Percentiles rank a stretch among this genome's conserved stretches.
These are phyloP conservation scores for Cantharis flavilabris DNA, from an alignment of 2,888 invertebrate species.

Conservation along the genomic window DNA sequence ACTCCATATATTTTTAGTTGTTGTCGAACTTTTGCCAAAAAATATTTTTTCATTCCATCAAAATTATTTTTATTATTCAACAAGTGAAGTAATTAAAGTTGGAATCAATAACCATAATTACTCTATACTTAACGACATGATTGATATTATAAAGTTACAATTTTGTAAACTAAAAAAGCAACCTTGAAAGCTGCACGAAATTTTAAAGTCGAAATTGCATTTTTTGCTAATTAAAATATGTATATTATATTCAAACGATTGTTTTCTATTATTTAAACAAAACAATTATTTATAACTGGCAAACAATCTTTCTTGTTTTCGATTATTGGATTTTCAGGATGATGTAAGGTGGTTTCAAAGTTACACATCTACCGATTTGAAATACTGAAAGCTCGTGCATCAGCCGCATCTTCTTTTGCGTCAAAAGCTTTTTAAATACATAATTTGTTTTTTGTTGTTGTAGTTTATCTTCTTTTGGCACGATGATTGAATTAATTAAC, in stretches of 20 bases:
- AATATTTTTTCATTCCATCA: background rate
- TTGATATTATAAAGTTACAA: background rate
- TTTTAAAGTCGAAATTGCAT: background rate
- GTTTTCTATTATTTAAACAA: background rate
- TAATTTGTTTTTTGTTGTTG: no score
- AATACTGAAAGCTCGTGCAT: background rate
- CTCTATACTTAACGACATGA: background rate
- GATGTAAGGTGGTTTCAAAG: background rate
- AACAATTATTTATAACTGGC: background rate
- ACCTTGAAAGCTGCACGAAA: background rate
- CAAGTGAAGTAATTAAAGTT: background rate
- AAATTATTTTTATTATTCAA: background rate
- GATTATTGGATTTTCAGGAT: background rate
- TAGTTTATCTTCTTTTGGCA: background rate
- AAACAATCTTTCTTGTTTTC: background rate
- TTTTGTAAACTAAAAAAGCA: background rate
- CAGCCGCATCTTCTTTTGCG: background rate
- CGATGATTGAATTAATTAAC: background rate
- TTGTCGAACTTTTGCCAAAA: background rate
- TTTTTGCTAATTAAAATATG: background rate
- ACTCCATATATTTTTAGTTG: background rate
- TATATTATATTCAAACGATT: background rate
- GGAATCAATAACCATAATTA: background rate
- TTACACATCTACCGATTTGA: background rate
- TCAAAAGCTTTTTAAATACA: background rate